A percentile compares a stretch with the other conserved stretches of the same genome.
Evolutionary conservation across 2,888 invertebrate genomes (phyloP).

Genomic region (Phanerotoma sp.): DNA sequence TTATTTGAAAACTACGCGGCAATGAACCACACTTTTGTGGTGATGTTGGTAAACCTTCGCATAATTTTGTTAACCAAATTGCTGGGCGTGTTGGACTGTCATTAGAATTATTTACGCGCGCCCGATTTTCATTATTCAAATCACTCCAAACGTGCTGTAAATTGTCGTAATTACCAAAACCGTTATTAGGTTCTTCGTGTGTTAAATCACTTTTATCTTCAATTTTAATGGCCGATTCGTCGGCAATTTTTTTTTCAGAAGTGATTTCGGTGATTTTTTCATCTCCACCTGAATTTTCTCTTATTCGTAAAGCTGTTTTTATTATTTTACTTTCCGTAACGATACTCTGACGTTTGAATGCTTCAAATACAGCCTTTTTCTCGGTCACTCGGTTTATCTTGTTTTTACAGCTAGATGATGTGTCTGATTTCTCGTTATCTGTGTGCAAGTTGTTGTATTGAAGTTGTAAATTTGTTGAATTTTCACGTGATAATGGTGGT

Average conservation of each 20-base stretch:
- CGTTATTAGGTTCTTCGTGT: slow-evolving; percentile 54
- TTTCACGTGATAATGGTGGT: slow-evolving; percentile 37
- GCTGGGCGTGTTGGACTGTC: slow-evolving; percentile 67
- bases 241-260: neutral
- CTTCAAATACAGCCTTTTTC: slow-evolving; percentile 46
- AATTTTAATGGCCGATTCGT: slow-evolving; percentile 38
- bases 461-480: slow-evolving; percentile 40
- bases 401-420: slow-evolving; percentile 29
- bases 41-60: slow-evolving; percentile 68
- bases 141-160: slow-evolving; percentile 57
- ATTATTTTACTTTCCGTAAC: slow-evolving; percentile 49
- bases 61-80: slow-evolving; percentile 72
- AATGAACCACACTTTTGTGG: slow-evolving; percentile 75
- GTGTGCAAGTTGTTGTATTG: slow-evolving; percentile 49
- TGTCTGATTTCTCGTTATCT: slow-evolving; percentile 32
- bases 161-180: slow-evolving; percentile 66
- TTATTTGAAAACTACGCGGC: slow-evolving; percentile 75
- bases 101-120: slow-evolving; percentile 35
- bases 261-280: neutral
- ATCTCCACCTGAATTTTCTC: slow-evolving; percentile 40
- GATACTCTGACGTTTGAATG: slow-evolving; percentile 48
- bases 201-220: slow-evolving; percentile 54
- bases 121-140: slow-evolving; percentile 37
- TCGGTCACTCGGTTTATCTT: slow-evolving; percentile 40
- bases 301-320: slow-evolving; percentile 46